Base-by-base conservation (phyloP, 2,113 vertebrate genomes). In the Progne subis region DNA sequence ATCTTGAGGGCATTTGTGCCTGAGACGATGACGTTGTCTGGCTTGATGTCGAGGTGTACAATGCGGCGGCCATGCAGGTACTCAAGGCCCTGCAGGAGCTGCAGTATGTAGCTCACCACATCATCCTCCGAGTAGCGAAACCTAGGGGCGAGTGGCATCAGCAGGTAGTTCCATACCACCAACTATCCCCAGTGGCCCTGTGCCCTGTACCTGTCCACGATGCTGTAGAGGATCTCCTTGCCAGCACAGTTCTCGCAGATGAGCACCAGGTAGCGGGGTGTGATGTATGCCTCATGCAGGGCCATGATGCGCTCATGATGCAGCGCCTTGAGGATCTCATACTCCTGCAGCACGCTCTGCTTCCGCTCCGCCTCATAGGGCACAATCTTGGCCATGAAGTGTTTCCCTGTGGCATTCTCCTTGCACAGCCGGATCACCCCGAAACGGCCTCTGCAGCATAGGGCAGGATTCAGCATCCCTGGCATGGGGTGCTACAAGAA, bases 101-200 rank as follows among this genome's bases (percentile, higher is more conserved):
- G 99, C 47, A 98, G 96, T 23, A 99, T 63, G 2, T 99, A 99
- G 76, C 96, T 98, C 82, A 99, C 99, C 95, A 99, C 99, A 0
- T 99, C 99, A 1, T 99, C 99, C 93, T 99, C 99, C 0, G 99
- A 99, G 96, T 99, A 99, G 68, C 99, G 99, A 97, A 99, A 99
- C 97, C 99, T 99, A 74, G 11, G 17, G 55, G 21, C 37, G 59
- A 28, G 34, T 9, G 78, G 23, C 23, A 41, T 39, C 24, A 76
- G 67, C 3, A 3, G 46, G 31, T 1, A 7, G 41, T 21, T 50
- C 49, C 5, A 1, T 16, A 29, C 20, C 2, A 2, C 16, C 4
- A 14, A 23, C 28, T 1, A 1, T 14, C 7, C 20, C 46, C 4
- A 0, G 14, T 0, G 1, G 24, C 68, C 53, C 67, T 2, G 1